Evolutionary conservation across 2,888 invertebrate genomes (phyloP), one percentile per base, ranked within the genome.

Genomic region (Pollenia amentaria): DNA sequence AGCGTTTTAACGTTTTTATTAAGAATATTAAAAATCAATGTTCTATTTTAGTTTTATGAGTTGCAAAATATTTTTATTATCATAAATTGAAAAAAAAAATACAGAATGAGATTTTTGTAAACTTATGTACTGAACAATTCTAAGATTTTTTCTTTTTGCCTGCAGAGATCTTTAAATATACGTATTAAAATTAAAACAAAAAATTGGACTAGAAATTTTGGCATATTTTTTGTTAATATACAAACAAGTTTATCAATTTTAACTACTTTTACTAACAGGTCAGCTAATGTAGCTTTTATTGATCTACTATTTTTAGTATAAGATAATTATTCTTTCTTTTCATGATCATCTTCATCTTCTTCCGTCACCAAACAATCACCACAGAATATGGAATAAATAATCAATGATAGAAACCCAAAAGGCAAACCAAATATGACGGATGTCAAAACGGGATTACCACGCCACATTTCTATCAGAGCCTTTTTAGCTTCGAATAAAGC

Each of bases 351-450:
- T 53, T 92, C 92, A 0, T 97, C 97, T 80, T 97, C 98, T 64
- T 97, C 96, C 1, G 97, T 97, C 92, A 98, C 99, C 88, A 98
- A 94, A 90, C 99, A 98, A 92, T 99, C 99, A 75, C 98, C 97
- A 92, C 99, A 99, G 94, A 98, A 99, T 87, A 99, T 96, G 1
- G 98, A 98, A 93, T 99, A 99, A 92, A 98, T 96, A 90, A 99
- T 99, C 21, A 99, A 95, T 29, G 97, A 96, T 21, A 99, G 95
- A 92, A 99, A 99, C 48, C 98, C 97, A 60, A 98, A 94, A 0
- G 99, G 99, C 84, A 99, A 94, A 1, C 99, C 99, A 93, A 99
- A 98, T 73, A 99, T 95, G 6, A 99, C 96, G 44, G 98, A 95
- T 6, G 99, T 98, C 85, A 99, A 94, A 87, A 99, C 97, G 0